Evolutionary conservation across 2,888 invertebrate species (phyloP), one percentile per base, ranked within the genome.

Genomic region (Nemotelus nigrinus): DNA sequence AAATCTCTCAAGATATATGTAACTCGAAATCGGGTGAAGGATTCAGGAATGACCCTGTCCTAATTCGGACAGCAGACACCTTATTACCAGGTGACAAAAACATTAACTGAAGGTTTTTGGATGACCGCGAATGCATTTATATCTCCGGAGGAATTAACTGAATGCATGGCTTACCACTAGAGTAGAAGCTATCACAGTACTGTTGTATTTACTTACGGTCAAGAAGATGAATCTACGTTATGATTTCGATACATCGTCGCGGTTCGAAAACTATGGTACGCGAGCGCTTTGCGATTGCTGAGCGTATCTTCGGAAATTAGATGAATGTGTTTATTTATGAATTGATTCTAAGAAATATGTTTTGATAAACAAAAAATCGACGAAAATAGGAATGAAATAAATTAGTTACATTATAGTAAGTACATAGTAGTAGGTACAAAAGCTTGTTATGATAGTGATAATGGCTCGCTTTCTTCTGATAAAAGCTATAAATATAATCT

Each of bases 81-180:
- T 79, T 70, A 70, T 55, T 74, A 63, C 68, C 8, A 77, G 77
- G 63, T 75, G 77, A 67, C 65, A 77, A 77, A 77, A 75, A 64
- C 48, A 48, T 76, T 43, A 77, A 79, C 79, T 79, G 76, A 79
- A 75, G 75, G 74, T 47, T 74, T 79, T 71, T 70, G 60, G 58
- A 63, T 75, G 64, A 60, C 75, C 70, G 50, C 79, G 43, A 75
- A 77, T 67, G 77, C 71, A 70, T 79, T 77, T 79, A 79, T 79
- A 74, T 74, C 74, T 8, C 6, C 63, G 44, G 10, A 74, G 53
- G 74, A 74, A 55, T 76, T 63, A 50, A 63, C 47, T 57, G 47
- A 53, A 76, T 76, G 65, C 63, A 76, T 65, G 43, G 48, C 63
- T 39, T 67, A 47, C 43, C 47, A 8, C 10, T 45, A 39, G 48